A percentile compares a stretch with the other conserved stretches of the same genome.
These are phyloP conservation scores for Malurus melanocephalus DNA, from an alignment of 2,113 vertebrate genomes.

Conservation along the genomic window DNA sequence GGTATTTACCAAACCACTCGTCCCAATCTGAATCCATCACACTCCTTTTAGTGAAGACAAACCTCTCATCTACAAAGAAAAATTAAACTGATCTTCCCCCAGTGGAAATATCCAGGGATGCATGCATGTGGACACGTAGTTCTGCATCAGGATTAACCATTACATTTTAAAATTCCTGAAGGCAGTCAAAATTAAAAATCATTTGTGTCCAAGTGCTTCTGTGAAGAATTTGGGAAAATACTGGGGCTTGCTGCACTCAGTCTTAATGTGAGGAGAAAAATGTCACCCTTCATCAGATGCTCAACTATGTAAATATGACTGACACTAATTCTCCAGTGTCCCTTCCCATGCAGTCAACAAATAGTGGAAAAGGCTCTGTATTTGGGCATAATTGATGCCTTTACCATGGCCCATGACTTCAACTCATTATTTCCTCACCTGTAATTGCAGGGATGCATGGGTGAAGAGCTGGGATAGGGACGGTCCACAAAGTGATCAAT, in stretches of 20 bases:
- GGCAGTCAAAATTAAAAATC: neutral
- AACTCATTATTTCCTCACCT: slow-evolving; percentile 78
- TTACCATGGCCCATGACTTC: slow-evolving; percentile 15
- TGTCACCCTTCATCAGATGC: neutral
- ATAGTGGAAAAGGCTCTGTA: slow-evolving; percentile 24
- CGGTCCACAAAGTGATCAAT: slow-evolving; percentile 98
- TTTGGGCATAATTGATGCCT: slow-evolving; percentile 29
- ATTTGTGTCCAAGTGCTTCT: neutral
- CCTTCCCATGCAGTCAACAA: neutral
- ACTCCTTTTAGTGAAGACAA: neutral
- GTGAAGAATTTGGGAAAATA: neutral
- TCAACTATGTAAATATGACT: neutral
- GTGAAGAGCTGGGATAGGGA: slow-evolving; percentile 87
- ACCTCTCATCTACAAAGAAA: neutral
- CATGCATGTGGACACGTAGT: neutral
- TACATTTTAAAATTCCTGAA: neutral
- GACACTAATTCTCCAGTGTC: neutral
- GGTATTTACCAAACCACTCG: neutral
- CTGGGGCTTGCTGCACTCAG: neutral
- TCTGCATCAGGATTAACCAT: neutral
- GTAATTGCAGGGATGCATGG: slow-evolving; percentile 96
- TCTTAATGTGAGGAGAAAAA: neutral
- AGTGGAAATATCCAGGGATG: neutral
- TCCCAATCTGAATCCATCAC: neutral
- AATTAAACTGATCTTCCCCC: neutral